Evolutionary conservation across 2,113 vertebrate species (phyloP), one percentile per base, ranked within the genome.

Genomic region (Oreochromis aureus): DNA sequence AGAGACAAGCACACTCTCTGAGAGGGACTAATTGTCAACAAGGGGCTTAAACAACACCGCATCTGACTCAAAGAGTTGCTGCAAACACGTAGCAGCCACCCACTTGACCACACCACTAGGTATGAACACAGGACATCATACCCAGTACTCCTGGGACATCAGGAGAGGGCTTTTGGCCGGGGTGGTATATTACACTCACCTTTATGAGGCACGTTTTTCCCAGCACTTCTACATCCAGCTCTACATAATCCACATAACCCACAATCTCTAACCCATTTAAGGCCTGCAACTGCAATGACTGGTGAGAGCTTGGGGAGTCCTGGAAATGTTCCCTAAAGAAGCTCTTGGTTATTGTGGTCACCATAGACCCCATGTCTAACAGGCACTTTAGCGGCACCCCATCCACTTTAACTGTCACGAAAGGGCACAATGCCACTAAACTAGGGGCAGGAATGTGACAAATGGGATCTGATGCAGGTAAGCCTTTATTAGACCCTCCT

Each of bases 261-360:
- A 7, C 19, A 36, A 63, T 36, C 59, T 63, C 32, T 12, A 36
- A 63, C 32, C 32, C 2, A 2, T n/a, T 66, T 34, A 19, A n/a
- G 39, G 4, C 10, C 19, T 66, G 61, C 34, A 66, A 66, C 36
- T 66, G 19, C 10, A 66, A 39, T 3, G 0, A 66, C 61, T 36
- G 10, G 18, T 34, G 30, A 61, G 30, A 34, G 30, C 16, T 61
- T 34, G 58, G 0, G 0, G 32, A 0, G 61, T 63, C 59, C 59
- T 36, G 59, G 59, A 63, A 63, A 63, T 63, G 32, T 63, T 66
- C 18, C 61, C 32, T 36, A 66, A 36, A 36, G 34, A 63, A 66
- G 61, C 6, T 66, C 32, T 66, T 36, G 18, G 61, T n/a, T 36
- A 66, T 5, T 66, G 61, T 44, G 12, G 41, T 44, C 41, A 44